Percentiles rank a stretch among this genome's conserved stretches.
These are phyloP conservation scores for Zaprionus tsacasi DNA, from an alignment of 1,140 invertebrate species.

Conservation along the genomic window DNA sequence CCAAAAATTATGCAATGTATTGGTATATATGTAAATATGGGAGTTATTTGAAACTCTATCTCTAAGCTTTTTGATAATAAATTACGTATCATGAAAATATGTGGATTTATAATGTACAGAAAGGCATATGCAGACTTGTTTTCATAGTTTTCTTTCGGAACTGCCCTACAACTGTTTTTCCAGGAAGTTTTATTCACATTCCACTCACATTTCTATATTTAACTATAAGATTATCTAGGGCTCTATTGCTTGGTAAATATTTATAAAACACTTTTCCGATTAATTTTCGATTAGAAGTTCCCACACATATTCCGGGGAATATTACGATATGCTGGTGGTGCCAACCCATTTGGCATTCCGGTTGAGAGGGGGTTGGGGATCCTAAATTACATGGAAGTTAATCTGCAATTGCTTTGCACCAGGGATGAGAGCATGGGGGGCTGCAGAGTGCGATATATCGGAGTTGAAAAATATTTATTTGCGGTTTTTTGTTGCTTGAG, in stretches of 20 bases:
- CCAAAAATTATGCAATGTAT: no score
- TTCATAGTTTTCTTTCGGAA: not conserved
- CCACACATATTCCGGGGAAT: not conserved
- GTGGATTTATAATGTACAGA: no score
- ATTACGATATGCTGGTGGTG: not conserved
- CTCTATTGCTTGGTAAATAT: not conserved
- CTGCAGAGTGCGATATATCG: constrained; percentile 39
- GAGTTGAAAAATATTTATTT: constrained; percentile 51
- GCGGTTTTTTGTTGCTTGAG: constrained; percentile 52
- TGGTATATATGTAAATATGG: no score
- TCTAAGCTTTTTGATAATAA: no score
- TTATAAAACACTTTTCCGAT: not conserved
- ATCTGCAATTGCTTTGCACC: constrained; percentile 5
- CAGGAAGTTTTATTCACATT: not conserved
- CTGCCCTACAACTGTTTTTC: not conserved
- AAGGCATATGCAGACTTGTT: not conserved
- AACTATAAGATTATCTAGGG: not conserved
- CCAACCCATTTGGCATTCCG: not conserved
- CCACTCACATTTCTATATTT: not conserved
- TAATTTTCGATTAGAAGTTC: not conserved
- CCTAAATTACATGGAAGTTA: constrained; percentile 8
- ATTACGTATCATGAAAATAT: no score
- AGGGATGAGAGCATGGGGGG: not conserved
- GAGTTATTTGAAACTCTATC: no score
- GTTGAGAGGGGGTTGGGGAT: not conserved